phyloP scores from a whole-genome alignment of 2,888 invertebrate species.

The Mesodorylaimus sp. region DNA sequence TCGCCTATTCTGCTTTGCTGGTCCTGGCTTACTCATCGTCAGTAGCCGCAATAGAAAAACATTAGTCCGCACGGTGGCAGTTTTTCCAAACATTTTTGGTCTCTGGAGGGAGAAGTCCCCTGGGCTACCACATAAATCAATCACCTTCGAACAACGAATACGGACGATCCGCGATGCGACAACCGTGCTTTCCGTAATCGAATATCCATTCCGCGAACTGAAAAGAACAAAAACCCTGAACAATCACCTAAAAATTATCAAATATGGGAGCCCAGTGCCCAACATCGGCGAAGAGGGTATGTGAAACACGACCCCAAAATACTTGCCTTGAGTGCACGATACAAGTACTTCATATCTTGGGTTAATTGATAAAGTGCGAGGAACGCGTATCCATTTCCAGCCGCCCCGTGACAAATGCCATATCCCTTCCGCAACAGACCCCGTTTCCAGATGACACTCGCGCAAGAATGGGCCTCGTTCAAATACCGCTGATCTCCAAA shows the following conservation, averaged over 20 bases:
- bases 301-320: too few species aligned
- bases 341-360: conserved; percentile 49
- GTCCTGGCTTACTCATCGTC: too few species aligned
- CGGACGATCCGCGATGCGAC: conserved; percentile 52
- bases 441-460: conserved; percentile 58
- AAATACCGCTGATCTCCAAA: conserved; percentile 51
- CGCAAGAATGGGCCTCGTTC: conserved; percentile 48
- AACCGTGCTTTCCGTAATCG: conserved; percentile 46
- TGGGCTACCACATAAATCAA: not conserved
- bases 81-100: too few species aligned
- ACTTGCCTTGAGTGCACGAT: conserved; percentile 44
- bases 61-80: too few species aligned
- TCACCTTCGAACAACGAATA: conserved; percentile 62
- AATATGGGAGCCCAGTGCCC: not conserved
- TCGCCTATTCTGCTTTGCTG: too few species aligned
- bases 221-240: conserved; percentile 23
- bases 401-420: conserved; percentile 67
- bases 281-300: not conserved
- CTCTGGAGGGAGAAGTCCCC: not conserved
- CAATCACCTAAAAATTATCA: conserved; percentile 1
- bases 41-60: too few species aligned
- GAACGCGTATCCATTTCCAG: conserved; percentile 69
- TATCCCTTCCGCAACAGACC: conserved; percentile 65
- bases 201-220: conserved; percentile 65
- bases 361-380: conserved; percentile 58